phyloP scores from a whole-genome alignment of 2,888 invertebrate genomes.

The Limnephilus rhombicus region DNA sequence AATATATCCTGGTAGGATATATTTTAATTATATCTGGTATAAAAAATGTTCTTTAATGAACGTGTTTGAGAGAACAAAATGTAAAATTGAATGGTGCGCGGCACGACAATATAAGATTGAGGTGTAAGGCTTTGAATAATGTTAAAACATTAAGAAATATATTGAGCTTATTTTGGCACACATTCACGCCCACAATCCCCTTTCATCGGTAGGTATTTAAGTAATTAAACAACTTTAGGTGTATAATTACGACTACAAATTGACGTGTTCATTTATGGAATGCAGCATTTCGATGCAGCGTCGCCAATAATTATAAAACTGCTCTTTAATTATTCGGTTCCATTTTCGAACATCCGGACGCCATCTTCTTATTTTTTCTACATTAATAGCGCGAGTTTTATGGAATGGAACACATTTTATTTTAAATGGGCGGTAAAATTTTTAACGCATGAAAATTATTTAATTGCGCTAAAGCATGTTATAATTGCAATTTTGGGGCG shows the following conservation, averaged over 20 bases:
- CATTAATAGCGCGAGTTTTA: background rate
- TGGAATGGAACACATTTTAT: background rate
- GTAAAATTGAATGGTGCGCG: too few species aligned
- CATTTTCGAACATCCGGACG: background rate
- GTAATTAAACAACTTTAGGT: background rate
- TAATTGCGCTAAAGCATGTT: background rate
- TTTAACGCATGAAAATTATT: background rate
- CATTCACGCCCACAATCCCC: too few species aligned
- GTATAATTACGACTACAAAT: background rate
- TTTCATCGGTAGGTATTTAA: too few species aligned
- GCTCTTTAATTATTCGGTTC: background rate
- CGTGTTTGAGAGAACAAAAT: too few species aligned
- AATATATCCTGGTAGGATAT: too few species aligned
- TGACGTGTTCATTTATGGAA: constrained; percentile 17
- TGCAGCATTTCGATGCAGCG: background rate
- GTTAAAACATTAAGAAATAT: too few species aligned
- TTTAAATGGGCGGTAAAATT: background rate
- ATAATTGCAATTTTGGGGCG: background rate
- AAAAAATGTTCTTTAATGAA: too few species aligned
- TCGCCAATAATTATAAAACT: background rate
- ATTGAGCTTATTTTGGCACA: too few species aligned
- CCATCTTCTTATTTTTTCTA: background rate
- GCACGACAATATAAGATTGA: too few species aligned
- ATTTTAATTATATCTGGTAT: too few species aligned
- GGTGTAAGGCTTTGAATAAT: too few species aligned